phyloP scores from a whole-genome alignment of 1,140 invertebrate species.

The Drosophila truncata region DNA sequence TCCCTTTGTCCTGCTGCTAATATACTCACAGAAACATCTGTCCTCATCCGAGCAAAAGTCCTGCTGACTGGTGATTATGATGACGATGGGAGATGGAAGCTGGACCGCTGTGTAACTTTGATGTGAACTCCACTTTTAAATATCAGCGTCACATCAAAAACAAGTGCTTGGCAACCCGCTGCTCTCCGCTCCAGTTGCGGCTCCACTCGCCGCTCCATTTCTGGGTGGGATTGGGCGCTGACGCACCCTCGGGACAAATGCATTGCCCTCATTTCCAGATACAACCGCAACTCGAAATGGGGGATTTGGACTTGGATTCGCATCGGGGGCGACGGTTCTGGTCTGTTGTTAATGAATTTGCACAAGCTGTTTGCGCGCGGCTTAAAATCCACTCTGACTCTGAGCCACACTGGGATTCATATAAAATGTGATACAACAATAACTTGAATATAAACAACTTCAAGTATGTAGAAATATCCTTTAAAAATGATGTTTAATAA shows the following conservation, averaged over 20 bases:
- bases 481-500: neutral
- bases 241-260: slow-evolving; percentile 67
- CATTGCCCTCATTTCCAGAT: slow-evolving; percentile 72
- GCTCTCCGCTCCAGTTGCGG: slow-evolving; percentile 17
- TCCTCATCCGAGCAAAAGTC: slow-evolving; percentile 1
- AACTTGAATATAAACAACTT: too few relatives aligned
- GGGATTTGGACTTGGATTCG: slow-evolving; percentile 16
- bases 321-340: slow-evolving; percentile 12
- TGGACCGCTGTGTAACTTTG: slow-evolving; percentile 55
- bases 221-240: slow-evolving; percentile 29
- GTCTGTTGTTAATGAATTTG: slow-evolving; percentile 59
- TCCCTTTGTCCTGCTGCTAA: slow-evolving; percentile 21
- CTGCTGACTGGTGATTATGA: slow-evolving; percentile 25
- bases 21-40: slow-evolving; percentile 9
- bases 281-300: slow-evolving; percentile 49
- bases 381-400: slow-evolving; percentile 37
- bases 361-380: slow-evolving; percentile 42
- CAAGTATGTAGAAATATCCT: neutral
- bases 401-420: slow-evolving; percentile 3
- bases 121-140: slow-evolving; percentile 75
- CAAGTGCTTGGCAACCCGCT: slow-evolving; percentile 65
- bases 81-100: slow-evolving; percentile 34
- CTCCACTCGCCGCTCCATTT: slow-evolving; percentile 4
- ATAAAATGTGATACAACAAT: neutral
- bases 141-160: slow-evolving; percentile 80